phyloP scores from a whole-genome alignment of 1,140 invertebrate species.

The Formica exsecta region DNA sequence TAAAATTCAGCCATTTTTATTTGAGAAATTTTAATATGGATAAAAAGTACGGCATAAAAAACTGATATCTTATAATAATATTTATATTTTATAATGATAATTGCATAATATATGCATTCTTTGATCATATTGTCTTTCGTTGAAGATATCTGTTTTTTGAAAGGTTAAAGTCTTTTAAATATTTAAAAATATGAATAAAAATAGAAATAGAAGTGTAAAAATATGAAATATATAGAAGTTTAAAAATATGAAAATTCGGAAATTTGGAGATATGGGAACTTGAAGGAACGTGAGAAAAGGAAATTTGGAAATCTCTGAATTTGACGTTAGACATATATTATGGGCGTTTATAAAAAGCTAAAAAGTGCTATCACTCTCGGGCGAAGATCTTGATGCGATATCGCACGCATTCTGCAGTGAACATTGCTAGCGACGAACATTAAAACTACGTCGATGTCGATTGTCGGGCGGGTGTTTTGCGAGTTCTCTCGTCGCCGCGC shows the following conservation, averaged over 20 bases:
- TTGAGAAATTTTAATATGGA: too few species aligned
- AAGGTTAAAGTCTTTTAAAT: not conserved
- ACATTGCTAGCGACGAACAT: conserved; percentile 61
- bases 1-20: not conserved
- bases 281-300: not conserved
- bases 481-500: conserved; percentile 63
- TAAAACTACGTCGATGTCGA: conserved; percentile 68
- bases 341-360: not conserved
- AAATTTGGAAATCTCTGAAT: not conserved
- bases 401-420: conserved; percentile 4
- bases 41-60: too few species aligned
- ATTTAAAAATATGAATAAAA: too few species aligned
- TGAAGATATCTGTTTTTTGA: not conserved
- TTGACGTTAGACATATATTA: not conserved
- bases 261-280: not conserved
- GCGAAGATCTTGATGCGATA: conserved; percentile 24
- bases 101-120: not conserved
- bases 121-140: not conserved
- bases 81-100: not conserved
- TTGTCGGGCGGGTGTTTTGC: conserved; percentile 67
- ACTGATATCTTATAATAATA: too few species aligned
- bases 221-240: not conserved
- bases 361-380: not conserved
- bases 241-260: not conserved
- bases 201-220: too few species aligned